phyloP scores from a whole-genome alignment of 2,888 invertebrate genomes.

The Tholera decimalis region DNA sequence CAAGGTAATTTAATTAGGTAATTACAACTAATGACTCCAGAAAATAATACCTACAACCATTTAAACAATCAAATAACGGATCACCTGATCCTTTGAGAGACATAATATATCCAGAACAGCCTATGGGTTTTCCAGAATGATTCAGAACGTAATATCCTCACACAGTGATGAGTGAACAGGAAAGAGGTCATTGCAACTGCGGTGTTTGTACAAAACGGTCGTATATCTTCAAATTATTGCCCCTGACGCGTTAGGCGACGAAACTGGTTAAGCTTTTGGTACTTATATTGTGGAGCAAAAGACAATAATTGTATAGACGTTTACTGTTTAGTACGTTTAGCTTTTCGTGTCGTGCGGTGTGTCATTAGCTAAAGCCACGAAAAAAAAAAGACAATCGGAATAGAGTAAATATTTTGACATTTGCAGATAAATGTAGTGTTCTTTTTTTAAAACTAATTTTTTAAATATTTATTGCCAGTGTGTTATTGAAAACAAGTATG shows the following conservation, averaged over 20 bases:
- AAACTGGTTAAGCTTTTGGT: conserved; percentile 10
- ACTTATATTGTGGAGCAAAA: not conserved
- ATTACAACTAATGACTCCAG: not conserved
- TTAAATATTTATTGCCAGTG: not conserved
- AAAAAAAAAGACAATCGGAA: not conserved
- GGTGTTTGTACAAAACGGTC: conserved; percentile 14
- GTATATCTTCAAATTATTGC: conserved; percentile 50
- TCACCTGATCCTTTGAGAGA: not conserved
- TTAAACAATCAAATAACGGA: not conserved
- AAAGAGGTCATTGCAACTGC: conserved; percentile 49
- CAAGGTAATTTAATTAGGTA: not conserved
- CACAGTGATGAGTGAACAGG: conserved; percentile 38
- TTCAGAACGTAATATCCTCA: conserved; percentile 21
- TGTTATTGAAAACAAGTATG: not conserved
- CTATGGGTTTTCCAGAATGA: conserved; percentile 25
- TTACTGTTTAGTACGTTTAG: not conserved
- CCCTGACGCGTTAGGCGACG: conserved; percentile 23
- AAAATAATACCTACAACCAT: not conserved
- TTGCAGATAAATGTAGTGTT: not conserved
- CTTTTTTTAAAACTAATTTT: not conserved
- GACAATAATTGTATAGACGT: not conserved
- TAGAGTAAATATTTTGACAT: not conserved
- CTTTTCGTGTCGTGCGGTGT: too few species aligned
- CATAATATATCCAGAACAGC: not conserved
- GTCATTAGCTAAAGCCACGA: not conserved